Evolutionary conservation across 2,797 vertebrate genomes (phyloP), one percentile per base, ranked within the genome.

Genomic region (Gallinago stenura): DNA sequence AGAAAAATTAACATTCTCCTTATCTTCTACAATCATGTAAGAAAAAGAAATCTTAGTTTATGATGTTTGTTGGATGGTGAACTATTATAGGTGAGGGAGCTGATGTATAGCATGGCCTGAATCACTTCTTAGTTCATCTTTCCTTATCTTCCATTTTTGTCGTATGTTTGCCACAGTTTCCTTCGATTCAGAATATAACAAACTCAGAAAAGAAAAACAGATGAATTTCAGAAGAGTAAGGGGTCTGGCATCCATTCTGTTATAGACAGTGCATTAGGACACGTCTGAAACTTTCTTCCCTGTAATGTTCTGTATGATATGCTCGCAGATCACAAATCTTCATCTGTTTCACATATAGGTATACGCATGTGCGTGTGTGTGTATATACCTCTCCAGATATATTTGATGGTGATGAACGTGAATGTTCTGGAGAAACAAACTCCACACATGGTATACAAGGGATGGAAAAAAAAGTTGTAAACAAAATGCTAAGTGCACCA

Each of bases 281-380:
- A 26, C 7, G 3, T 62, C 66, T 64, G 45, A 82, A 89, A 53
- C 18, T 62, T 82, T 64, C 20, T 14, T 79, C 14, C 16, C 1
- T 41, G 25, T 83, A 30, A 16, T 15, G 5, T 69, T 88, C 43
- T 64, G 8, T 76, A 24, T 66, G 30, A 46, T 69, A 15, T 33
- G 18, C 22, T 64, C 57, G 30, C 24, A 60, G 26, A 26, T 79
- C 41, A 46, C 35, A 70, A 15, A 65, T 48, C 37, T 60, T 83
- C 22, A 35, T 83, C 25, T 87, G n/a, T 37, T 90, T 71, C 53
- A 61, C 20, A 15, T 56, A 18, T 28, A 33, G 8, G 3, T 33
- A 12, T 19, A 4, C 19, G 0, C 19, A 7, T 16, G 1, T 28
- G 1, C 31, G 1, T 35, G 1, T 43, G 6, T 33, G 2, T 62